A percentile compares a stretch with the other conserved stretches of the same genome.
Conservation (phyloP, 2,113 vertebrate genomes). For the Delphinus delphis region DNA sequence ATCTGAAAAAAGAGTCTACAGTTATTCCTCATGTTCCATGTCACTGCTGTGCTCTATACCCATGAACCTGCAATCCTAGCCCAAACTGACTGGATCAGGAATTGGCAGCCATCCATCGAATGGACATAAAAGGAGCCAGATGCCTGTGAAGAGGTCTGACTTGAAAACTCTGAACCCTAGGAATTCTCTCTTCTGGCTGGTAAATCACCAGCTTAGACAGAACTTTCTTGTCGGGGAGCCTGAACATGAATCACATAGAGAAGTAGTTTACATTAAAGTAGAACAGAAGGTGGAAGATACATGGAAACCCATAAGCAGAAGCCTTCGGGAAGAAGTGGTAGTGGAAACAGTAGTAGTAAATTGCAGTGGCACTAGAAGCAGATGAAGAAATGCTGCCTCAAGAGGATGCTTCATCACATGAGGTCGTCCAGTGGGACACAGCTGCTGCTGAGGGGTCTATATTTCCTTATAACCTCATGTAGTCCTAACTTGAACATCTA, state of each 20-base stretch:
- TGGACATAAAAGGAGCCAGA: neutral
- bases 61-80: neutral
- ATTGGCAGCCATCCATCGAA: neutral
- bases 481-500: neutral
- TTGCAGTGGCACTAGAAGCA: neutral
- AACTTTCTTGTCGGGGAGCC: neutral
- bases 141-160: neutral
- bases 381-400: neutral
- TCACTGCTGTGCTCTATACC: neutral
- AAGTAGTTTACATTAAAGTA: neutral
- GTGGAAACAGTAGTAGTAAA: neutral
- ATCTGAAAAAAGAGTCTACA: neutral
- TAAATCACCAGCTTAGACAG: neutral
- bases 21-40: neutral
- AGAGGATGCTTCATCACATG: neutral
- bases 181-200: neutral
- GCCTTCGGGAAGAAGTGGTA: neutral
- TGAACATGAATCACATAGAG: neutral
- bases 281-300: neutral
- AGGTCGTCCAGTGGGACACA: rapidly evolving
- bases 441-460: rapidly evolving
- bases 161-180: neutral
- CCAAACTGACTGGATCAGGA: neutral
- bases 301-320: neutral
- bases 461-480: neutral